Conservation (phyloP, 2,113 vertebrate genomes). For the Percopsis transmontana region DNA sequence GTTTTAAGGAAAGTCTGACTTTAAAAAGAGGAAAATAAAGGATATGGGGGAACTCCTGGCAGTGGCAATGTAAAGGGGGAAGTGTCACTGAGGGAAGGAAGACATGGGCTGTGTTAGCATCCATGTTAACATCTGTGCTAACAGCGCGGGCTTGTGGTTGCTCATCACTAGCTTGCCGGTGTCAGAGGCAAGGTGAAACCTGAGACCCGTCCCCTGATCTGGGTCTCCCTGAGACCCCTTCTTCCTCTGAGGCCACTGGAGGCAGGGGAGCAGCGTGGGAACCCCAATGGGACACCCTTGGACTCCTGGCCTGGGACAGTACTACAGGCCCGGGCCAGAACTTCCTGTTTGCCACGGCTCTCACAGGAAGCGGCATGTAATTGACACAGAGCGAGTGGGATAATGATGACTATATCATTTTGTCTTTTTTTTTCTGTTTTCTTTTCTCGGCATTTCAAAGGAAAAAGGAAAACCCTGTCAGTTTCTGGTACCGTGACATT, state of each 20-base stretch:
- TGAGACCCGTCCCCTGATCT: slow-evolving; percentile 52
- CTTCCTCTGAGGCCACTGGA: slow-evolving; percentile 59
- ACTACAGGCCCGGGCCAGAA: slow-evolving; percentile 67
- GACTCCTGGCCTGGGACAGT: slow-evolving; percentile 69
- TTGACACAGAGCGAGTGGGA: slow-evolving; percentile 78
- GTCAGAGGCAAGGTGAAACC: slow-evolving; percentile 51
- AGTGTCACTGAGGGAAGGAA: slow-evolving; percentile 71
- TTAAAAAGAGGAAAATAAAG: slow-evolving; percentile 68
- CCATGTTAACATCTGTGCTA: slow-evolving; percentile 58
- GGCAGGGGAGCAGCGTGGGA: slow-evolving; percentile 62
- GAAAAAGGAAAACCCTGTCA: slow-evolving; percentile 68
- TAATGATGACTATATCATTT: slow-evolving; percentile 75
- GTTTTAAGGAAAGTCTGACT: slow-evolving; percentile 87
- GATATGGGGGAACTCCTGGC: slow-evolving; percentile 75
- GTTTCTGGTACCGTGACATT: slow-evolving; percentile 84
- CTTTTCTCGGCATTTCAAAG: slow-evolving; percentile 74
- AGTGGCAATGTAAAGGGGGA: slow-evolving; percentile 78
- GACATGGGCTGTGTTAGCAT: slow-evolving; percentile 56
- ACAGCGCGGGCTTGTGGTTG: slow-evolving; percentile 58
- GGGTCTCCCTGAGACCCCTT: too few relatives aligned
- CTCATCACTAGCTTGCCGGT: slow-evolving; percentile 58
- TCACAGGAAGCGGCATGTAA: slow-evolving; percentile 74
- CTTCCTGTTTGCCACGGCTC: slow-evolving; percentile 72
- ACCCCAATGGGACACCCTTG: slow-evolving; percentile 62
- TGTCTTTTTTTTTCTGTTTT: slow-evolving; percentile 68